phyloP scores from a whole-genome alignment of 2,888 invertebrate genomes.

The Atrina japonica region DNA sequence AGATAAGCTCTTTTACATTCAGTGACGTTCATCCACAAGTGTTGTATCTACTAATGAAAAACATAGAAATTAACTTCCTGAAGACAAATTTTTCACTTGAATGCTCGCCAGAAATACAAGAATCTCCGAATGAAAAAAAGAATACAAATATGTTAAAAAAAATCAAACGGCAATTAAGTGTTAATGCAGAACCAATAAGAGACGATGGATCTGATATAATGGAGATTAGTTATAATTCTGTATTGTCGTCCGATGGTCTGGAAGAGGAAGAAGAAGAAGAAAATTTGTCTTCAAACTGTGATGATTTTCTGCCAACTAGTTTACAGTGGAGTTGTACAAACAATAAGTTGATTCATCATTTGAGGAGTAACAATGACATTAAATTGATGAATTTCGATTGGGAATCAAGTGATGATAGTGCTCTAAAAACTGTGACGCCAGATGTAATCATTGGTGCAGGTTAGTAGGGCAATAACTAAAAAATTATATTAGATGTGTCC shows the following conservation, averaged over 20 bases:
- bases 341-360: conserved; percentile 26
- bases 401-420: conserved; percentile 56
- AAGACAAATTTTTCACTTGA: conserved; percentile 3
- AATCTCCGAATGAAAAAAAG: conserved; percentile 19
- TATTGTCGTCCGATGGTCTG: conserved; percentile 36
- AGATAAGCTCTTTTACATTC: conserved; percentile 63
- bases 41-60: conserved; percentile 68
- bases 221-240: conserved; percentile 46
- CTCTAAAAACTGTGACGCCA: conserved; percentile 53
- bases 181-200: conserved; percentile 52
- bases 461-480: conserved; percentile 4
- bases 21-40: conserved; percentile 74
- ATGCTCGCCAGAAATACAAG: not conserved
- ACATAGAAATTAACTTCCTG: conserved; percentile 67
- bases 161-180: conserved; percentile 63
- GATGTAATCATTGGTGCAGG: conserved; percentile 75
- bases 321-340: not conserved
- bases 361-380: conserved; percentile 47
- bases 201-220: conserved; percentile 47
- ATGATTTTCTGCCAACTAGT: too few species aligned
- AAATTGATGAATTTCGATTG: conserved; percentile 68
- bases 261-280: conserved; percentile 27
- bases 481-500: too few species aligned
- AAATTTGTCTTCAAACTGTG: too few species aligned
- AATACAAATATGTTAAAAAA: conserved; percentile 61